Base-by-base conservation (phyloP, 92 coral and sea anemone genomes). In the Palythoa grandis region DNA sequence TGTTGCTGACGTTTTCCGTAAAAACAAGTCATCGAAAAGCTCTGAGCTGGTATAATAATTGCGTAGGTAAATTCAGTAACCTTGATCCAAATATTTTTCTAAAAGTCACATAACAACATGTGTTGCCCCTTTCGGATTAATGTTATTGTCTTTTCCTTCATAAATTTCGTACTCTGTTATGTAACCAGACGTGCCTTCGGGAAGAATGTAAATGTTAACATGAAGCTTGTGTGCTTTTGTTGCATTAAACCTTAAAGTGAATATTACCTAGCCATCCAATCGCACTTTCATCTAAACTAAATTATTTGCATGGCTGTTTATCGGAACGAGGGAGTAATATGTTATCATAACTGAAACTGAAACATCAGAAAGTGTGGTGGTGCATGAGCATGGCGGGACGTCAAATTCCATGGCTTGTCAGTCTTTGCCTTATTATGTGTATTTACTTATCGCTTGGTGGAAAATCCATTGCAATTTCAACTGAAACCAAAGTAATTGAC, bases 21-120 rank as follows among this genome's bases (percentile, higher is more conserved):
- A 65, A 60, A 78, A 78, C 69, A 78, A 38, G 35, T 73, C 90
- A 52, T 80, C 20, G 69, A 52, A 82, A 56, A 82, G 87, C 56
- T 54, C 74, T 7, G 86, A 82, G 23, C 82, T 70, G 57, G 77
- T 69, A n/a, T 87, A 87, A 35, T 84, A 84, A 38, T 87, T 87
- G 69, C 82, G 87, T 5, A 87, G 38, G 52, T 69, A 87, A 19
- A 87, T 82, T 43, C 16, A 22, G 65, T 87, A 87, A 8, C 69
- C 90, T 24, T 19, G 82, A 48, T 76, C 82, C 14, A 72, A 50
- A 73, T 79, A 80, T n/a, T 70, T 63, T 9, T 79, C 61, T 70
- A 87, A 23, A 19, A 78, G 90, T 19, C 86, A 19, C 82, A 82
- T 72, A 11, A 82, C 86, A 43, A 72, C 74, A 9, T 80, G 54